Base-by-base conservation (phyloP, 1,140 invertebrate species). In the Megalonaias nervosa region DNA sequence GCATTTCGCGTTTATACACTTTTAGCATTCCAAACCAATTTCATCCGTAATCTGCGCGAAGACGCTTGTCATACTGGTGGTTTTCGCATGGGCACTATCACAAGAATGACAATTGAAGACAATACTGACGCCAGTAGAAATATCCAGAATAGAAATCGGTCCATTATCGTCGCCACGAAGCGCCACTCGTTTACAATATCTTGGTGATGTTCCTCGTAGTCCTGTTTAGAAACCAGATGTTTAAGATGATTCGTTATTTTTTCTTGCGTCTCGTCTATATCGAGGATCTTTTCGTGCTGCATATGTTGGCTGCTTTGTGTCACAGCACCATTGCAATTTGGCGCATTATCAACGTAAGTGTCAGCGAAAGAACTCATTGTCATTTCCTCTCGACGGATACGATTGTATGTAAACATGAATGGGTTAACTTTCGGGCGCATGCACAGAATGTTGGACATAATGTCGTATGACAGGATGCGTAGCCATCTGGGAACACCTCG, bases 121-220 rank as follows among this genome's bases (percentile, higher is more conserved):
- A 74, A 67, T 3, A 78, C 67, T 0, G 76, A 71, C n/a, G 76
- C 97, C 71, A 98, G 93, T 91, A 99, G 98, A 93, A 99, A 99
- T 84, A 99, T 94, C 91, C 98, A 98, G 75, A 99, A 93, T 90
- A 99, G 96, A 69, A 99, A 93, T 84, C 98, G 94, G 93, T 99
- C 98, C 85, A 99, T 99, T 58, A 99, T 97, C 96, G 99, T 98
- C 26, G 98, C 98, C 11, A 99, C 98, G 90, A 99, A 99, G 88
- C 99, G 99, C 98, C 98, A 99, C 92, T 99, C 98, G 60, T 87
- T 84, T 19, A 86, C 82, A 21, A 89, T 81, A 60, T 89, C 81
- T 74, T 81, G 79, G 66, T 86, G 85, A 38, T 82, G 64, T 15
- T 88, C 84, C 21, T 83, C 82, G n/a, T 79, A 71, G 23, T 88